Evolutionary conservation across 2,113 vertebrate genomes (phyloP), one percentile per base, ranked within the genome.

Genomic region (Scortum barcoo): DNA sequence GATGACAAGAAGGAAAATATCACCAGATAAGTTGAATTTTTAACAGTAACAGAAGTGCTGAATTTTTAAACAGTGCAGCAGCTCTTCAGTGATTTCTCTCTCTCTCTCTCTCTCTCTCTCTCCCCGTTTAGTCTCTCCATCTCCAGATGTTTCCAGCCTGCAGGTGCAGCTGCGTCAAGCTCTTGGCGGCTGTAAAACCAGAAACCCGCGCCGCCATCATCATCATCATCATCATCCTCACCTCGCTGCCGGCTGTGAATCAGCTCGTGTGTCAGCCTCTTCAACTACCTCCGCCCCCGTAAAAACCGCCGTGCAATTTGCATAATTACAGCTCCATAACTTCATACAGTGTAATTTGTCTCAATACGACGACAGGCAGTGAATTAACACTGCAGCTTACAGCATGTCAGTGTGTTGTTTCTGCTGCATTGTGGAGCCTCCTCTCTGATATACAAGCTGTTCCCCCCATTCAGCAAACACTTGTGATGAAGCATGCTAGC

Each of bases 271-370:
- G 30, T 68, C 61, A 65, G 68, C 69, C 68, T 87, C 77, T 53
- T 44, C 40, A 28, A 8, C 70, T 56, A 46, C 30, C 70, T 70
- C 61, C 42, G 48, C 42, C 86, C 62, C 42, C 48, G 2, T 70
- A 48, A 56, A 56, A 56, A 56, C 74, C 28, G 19, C 66, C 2
- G 19, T 7, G 53, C 53, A 9, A 78, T 89, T 72, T 84, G 71
- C 84, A 86, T 89, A 86, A 89, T 84, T 82, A 28, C 70, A 57
- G 57, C 48, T n/a, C 65, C 22, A 46, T 36, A 72, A 71, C 78
- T 82, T 68, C 60, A 36, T 40, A 72, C 77, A 3, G 65, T 67
- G 5, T 81, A 42, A 89, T 84, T 66, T 78, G 65, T 68, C 42
- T 63, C 44, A 36, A 46, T n/a, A 17, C 0, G 44, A 17, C 16